A percentile compares a stretch with the other conserved stretches of the same genome.
These are phyloP conservation scores for Julus scanicus DNA, from an alignment of 2,888 invertebrate species.

Conservation along the genomic window DNA sequence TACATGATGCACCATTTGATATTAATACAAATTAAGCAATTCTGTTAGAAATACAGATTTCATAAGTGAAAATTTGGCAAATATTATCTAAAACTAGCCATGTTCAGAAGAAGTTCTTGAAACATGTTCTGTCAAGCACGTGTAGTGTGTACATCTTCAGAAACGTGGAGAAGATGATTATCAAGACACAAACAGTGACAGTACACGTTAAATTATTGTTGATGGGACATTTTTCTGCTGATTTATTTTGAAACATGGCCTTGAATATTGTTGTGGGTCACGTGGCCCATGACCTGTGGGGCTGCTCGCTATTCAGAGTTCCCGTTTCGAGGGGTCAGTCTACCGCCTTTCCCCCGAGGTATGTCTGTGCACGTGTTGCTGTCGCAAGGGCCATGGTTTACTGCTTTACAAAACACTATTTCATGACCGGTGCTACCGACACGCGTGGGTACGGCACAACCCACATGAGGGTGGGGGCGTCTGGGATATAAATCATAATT, in stretches of 20 bases:
- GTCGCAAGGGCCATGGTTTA: neutral
- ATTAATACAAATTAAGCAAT: too few relatives aligned
- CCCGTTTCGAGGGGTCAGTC: neutral
- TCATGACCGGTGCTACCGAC: constrained; percentile 10
- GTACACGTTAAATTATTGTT: constrained; percentile 6
- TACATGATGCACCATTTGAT: too few relatives aligned
- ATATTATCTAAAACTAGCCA: too few relatives aligned
- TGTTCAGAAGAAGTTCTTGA: too few relatives aligned
- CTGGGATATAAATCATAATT: neutral
- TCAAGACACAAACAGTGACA: neutral
- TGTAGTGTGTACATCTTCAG: too few relatives aligned
- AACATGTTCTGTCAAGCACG: too few relatives aligned
- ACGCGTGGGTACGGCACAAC: neutral
- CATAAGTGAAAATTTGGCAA: too few relatives aligned
- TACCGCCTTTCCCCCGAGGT: neutral
- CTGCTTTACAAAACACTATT: neutral
- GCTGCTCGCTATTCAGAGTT: neutral
- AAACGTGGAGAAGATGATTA: too few relatives aligned
- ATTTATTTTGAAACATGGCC: neutral
- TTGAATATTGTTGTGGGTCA: neutral
- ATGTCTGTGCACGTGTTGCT: neutral
- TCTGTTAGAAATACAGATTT: too few relatives aligned
- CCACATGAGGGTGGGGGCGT: neutral
- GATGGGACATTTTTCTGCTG: neutral
- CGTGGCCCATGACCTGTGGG: neutral